These are phyloP conservation scores for Daubentonia madagascariensis DNA, from an alignment of 2,113 vertebrate genomes.

Conservation along the genomic window DNA sequence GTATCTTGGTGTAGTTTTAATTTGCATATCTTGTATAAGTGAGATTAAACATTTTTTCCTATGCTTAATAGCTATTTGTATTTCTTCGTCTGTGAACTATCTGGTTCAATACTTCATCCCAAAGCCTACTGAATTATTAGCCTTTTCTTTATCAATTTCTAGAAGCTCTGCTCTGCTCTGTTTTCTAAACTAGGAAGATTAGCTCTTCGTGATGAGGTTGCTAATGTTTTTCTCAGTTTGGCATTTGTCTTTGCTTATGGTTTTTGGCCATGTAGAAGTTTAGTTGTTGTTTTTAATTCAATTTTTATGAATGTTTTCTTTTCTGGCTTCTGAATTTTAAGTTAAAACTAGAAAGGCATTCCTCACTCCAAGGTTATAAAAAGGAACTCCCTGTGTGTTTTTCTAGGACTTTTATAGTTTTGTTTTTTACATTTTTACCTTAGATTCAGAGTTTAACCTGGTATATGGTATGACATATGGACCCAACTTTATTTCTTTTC, in stretches of 20 bases:
- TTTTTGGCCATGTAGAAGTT: not conserved
- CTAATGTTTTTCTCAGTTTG: not conserved
- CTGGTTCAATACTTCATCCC: not conserved
- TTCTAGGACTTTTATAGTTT: not conserved
- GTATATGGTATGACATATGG: not conserved
- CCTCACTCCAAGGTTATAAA: not conserved
- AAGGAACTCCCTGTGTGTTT: not conserved
- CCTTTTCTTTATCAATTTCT: not conserved
- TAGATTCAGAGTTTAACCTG: not conserved
- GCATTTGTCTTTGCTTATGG: not conserved
- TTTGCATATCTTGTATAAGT: not conserved
- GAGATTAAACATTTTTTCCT: not conserved
- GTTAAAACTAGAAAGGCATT: not conserved
- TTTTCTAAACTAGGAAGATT: not conserved
- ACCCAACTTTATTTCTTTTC: not conserved
- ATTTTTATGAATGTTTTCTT: not conserved
- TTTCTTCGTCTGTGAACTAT: not conserved
- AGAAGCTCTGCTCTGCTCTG: not conserved
- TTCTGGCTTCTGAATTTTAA: not conserved
- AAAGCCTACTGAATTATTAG: not conserved
- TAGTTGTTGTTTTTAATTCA: not conserved
- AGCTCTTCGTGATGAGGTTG: not conserved
- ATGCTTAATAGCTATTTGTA: not conserved
- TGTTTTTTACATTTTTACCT: not conserved
- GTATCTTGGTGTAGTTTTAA: not conserved